Evolutionary conservation across 2,888 invertebrate genomes (phyloP).

Genomic region (Leptinotarsa haldemani): DNA sequence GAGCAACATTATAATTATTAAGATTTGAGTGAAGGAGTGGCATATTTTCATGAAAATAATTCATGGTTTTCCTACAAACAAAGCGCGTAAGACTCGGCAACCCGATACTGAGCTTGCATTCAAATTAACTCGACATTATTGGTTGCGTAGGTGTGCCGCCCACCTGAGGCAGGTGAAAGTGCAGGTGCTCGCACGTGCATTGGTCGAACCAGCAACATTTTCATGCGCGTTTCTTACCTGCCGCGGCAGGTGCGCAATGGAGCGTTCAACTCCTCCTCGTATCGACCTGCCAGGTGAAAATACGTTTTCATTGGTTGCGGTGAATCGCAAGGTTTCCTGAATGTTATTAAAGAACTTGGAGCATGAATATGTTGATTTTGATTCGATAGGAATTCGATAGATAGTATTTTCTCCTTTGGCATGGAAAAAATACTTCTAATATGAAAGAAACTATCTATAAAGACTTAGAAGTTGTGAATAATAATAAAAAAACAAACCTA

Average conservation of each 20-base stretch:
- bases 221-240: conserved; percentile 61
- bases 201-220: conserved; percentile 49
- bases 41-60: too few relatives aligned
- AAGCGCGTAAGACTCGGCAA: background rate
- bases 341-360: background rate
- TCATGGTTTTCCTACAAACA: too few relatives aligned
- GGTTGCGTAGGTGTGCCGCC: conserved; percentile 53
- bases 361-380: background rate
- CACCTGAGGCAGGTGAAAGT: conserved; percentile 59
- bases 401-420: too few relatives aligned
- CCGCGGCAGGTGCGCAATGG: conserved; percentile 58
- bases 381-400: background rate
- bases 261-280: conserved; percentile 60
- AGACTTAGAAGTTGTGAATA: too few relatives aligned
- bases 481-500: too few relatives aligned
- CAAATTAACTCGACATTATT: conserved; percentile 41
- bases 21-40: too few relatives aligned
- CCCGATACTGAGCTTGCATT: background rate
- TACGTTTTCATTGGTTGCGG: conserved; percentile 58
- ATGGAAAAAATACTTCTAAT: too few relatives aligned
- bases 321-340: background rate
- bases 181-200: conserved; percentile 52
- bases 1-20: too few relatives aligned
- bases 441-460: too few relatives aligned
- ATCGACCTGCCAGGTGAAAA: conserved; percentile 64